Percentiles rank a stretch among this genome's conserved stretches.
phyloP scores from a whole-genome alignment of 64 coral and sea anemone species.

The Montipora sp. region DNA sequence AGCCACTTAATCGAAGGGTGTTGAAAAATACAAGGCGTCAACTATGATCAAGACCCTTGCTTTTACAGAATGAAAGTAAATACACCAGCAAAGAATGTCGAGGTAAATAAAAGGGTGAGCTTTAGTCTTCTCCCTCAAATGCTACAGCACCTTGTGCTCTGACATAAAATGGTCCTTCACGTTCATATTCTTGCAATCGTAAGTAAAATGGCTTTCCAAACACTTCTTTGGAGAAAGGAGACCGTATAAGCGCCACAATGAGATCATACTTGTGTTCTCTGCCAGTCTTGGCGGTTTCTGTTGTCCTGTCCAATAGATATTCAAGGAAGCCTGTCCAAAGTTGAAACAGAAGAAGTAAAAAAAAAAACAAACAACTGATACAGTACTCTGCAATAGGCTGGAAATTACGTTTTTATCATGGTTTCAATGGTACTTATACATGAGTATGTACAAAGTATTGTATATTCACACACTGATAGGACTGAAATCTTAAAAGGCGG shows the following conservation, averaged over 20 bases:
- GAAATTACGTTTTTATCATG: too few relatives aligned
- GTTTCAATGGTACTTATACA: too few relatives aligned
- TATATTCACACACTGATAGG: too few relatives aligned
- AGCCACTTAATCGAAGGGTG: too few relatives aligned
- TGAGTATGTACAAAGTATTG: too few relatives aligned
- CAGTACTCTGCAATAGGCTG: neutral
- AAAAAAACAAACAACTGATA: too few relatives aligned
- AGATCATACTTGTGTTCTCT: conserved; percentile 91
- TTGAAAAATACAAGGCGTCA: neutral
- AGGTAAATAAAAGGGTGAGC: neutral
- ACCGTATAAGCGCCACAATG: conserved; percentile 79
- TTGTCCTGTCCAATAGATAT: conserved; percentile 91
- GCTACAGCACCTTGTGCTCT: conserved; percentile 84
- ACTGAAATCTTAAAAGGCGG: too few relatives aligned
- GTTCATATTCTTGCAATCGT: conserved; percentile 83
- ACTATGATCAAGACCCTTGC: neutral
- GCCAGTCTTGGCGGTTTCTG: conserved; percentile 84
- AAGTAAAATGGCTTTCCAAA: conserved; percentile 91
- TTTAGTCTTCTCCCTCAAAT: conserved; percentile 85
- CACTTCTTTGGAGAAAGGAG: conserved; percentile 54
- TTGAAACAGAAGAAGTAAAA: conserved; percentile 19
- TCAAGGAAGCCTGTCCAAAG: conserved; percentile 79
- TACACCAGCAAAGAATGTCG: neutral
- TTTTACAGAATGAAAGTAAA: neutral
- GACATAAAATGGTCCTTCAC: conserved; percentile 95